Evolutionary conservation across 2,797 vertebrate species (phyloP).

Genomic region (Pitangus sulphuratus): DNA sequence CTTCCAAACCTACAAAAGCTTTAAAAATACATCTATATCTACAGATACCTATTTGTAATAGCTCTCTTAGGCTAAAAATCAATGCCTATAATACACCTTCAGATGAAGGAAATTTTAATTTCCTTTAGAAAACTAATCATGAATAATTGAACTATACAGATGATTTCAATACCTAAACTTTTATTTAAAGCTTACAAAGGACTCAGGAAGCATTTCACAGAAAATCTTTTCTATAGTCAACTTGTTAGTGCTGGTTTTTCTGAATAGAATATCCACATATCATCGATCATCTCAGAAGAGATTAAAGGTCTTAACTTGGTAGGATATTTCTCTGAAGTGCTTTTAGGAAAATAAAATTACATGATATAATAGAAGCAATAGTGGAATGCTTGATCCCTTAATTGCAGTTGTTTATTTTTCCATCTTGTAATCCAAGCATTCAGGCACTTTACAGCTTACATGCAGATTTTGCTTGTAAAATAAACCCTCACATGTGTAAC

Average conservation of each 20-base stretch:
- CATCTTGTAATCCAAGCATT: conserved; percentile 11
- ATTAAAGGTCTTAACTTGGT: not conserved
- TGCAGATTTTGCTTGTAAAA: conserved; percentile 53
- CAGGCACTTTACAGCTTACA: conserved; percentile 24
- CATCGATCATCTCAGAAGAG: not conserved
- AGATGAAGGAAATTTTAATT: not conserved
- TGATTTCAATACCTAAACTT: not conserved
- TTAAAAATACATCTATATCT: not conserved
- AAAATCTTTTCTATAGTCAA: not conserved
- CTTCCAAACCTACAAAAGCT: not conserved
- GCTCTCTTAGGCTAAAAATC: not conserved
- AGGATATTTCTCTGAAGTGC: conserved; percentile 10
- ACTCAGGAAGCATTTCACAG: not conserved
- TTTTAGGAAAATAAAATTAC: conserved; percentile 32
- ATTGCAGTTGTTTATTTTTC: conserved; percentile 43
- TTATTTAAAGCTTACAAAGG: not conserved
- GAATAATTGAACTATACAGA: not conserved
- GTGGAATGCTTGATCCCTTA: conserved; percentile 16
- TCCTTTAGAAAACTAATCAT: not conserved
- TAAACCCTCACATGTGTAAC: conserved; percentile 54
- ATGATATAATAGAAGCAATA: not conserved
- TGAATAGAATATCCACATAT: not conserved
- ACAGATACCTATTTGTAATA: not conserved
- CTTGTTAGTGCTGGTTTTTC: not conserved
- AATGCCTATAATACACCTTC: fast-evolving